These are phyloP conservation scores for Sitta carolinensis DNA, from an alignment of 2,797 vertebrate species.

Conservation along the genomic window DNA sequence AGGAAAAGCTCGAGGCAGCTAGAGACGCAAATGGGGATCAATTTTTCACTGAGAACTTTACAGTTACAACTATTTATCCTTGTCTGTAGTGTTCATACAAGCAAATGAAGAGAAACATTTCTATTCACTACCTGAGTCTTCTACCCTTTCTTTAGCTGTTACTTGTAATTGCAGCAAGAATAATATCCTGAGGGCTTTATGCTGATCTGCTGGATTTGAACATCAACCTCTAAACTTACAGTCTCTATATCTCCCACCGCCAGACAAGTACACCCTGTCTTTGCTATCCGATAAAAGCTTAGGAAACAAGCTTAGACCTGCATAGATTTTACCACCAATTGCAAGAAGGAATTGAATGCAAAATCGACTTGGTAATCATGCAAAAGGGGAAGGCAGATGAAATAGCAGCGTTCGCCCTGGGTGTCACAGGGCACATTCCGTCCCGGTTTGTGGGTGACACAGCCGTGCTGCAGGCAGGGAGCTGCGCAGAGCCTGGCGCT, in stretches of 20 bases:
- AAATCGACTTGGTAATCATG: neutral
- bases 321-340: neutral
- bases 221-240: neutral
- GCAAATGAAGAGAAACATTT: neutral
- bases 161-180: slow-evolving; percentile 32
- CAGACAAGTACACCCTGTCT: neutral
- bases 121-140: neutral
- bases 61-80: neutral
- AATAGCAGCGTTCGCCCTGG: neutral
- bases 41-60: neutral
- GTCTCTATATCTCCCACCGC: neutral
- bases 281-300: neutral
- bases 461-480: neutral
- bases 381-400: neutral
- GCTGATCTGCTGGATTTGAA: slow-evolving; percentile 31
- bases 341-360: neutral
- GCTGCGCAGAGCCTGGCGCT: rapidly evolving
- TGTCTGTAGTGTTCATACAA: neutral
- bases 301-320: neutral
- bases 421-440: neutral
- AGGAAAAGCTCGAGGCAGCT: neutral
- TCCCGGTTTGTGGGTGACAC: neutral
- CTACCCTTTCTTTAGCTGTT: neutral
- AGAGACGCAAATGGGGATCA: neutral
- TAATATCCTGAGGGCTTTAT: slow-evolving; percentile 40